Conservation (phyloP, 1,140 invertebrate species). For the Cherax quadricarinatus region DNA sequence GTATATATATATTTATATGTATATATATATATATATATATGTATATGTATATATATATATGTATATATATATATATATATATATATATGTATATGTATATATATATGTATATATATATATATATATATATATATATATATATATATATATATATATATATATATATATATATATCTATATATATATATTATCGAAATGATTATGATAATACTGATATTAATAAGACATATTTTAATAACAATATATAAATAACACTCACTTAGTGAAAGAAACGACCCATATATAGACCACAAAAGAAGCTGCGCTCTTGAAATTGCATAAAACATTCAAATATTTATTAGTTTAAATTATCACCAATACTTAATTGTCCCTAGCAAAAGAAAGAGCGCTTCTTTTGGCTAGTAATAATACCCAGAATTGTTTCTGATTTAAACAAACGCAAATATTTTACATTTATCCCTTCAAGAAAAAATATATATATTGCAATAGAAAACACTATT, state of each 20-base stretch:
- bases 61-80: too few relatives aligned
- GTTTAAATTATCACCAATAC: neutral
- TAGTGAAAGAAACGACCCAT: too few relatives aligned
- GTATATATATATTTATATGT: conserved; percentile 13
- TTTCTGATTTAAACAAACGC: neutral
- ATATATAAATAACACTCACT: neutral
- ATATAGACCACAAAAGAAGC: neutral
- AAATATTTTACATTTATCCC: neutral
- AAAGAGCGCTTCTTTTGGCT: neutral
- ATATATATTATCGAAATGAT: too few relatives aligned
- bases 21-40: conserved; percentile 21
- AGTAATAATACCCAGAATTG: neutral
- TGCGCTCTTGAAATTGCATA: neutral
- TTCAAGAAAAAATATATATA: neutral
- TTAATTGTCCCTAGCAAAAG: neutral
- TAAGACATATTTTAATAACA: neutral
- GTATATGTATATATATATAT: neutral
- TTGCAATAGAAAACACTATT: neutral
- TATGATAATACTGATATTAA: too few relatives aligned
- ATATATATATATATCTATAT: too few relatives aligned
- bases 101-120: too few relatives aligned
- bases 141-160: too few relatives aligned
- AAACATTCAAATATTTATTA: neutral
- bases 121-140: too few relatives aligned
- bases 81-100: too few relatives aligned